Evolutionary conservation across 1,140 invertebrate genomes (phyloP), one percentile per base, ranked within the genome.

Genomic region (Tyrophagus putrescentiae): DNA sequence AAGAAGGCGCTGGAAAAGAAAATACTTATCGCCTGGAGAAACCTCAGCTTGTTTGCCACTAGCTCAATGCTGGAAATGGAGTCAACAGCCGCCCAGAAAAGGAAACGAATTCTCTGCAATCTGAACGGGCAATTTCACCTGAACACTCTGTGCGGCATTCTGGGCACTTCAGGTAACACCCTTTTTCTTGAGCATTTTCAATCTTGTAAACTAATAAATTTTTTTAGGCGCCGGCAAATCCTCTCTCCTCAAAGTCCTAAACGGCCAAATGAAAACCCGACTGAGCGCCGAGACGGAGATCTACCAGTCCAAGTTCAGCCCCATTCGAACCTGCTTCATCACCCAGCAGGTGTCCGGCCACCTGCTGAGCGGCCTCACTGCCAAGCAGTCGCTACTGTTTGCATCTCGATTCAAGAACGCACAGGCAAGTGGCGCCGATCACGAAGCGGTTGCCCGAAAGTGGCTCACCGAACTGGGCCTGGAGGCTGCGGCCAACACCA

Each of bases 81-180:
- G 23, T 52, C 48, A 11, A 52, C 27, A 21, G 41, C 18, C 18
- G 41, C 18, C 18, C 41, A n/a, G 6, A 42, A 16, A 41, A 4
- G 32, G 4, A 60, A 60, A 32, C n/a, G 13, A 27, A 60, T 60
- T 34, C 25, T 60, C 3, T 5, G 29, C 1, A 25, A 54, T 25
- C 28, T 60, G 58, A 60, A 60, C 36, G 70, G 70, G 36, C 52
- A 33, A 25, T 27, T 69, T 16, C 32, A 57, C 23, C 54, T 60
- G 7, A 75, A 76, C 4, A 67, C 76, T 33, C 64, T 77, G 53
- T 73, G 72, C 4, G 76, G 75, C 18, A 72, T 60, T 28, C 48
- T 60, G 58, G 58, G 58, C 7, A 27, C 58, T 21, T 53, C 41
- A 6, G 58, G 58, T 27, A n/a, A n/a, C n/a, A n/a, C n/a, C n/a